Percentiles rank a stretch among this genome's conserved stretches.
Evolutionary conservation across 2,797 vertebrate species (phyloP).

Genomic region (Hozukius guyotensis): DNA sequence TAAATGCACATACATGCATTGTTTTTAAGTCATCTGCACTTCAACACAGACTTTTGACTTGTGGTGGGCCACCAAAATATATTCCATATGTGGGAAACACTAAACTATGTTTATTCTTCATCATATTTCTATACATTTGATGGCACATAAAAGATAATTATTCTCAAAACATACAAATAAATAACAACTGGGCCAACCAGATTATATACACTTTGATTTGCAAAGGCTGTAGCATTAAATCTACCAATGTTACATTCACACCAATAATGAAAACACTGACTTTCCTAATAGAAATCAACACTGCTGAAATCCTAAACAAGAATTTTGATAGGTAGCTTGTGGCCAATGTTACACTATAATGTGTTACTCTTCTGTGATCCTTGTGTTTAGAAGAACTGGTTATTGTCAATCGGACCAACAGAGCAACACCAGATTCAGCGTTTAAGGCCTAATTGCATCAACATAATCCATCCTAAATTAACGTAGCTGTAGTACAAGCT

Average conservation of each 20-base stretch:
- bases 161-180: slow-evolving; percentile 34
- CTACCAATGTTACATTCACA: slow-evolving; percentile 43
- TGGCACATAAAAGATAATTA: slow-evolving; percentile 43
- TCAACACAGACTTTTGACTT: neutral
- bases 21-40: neutral
- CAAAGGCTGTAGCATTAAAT: slow-evolving; percentile 33
- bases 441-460: slow-evolving; percentile 43
- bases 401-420: slow-evolving; percentile 34
- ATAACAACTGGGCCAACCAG: slow-evolving; percentile 1
- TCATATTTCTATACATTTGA: slow-evolving; percentile 23
- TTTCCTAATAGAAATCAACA: neutral
- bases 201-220: slow-evolving; percentile 18
- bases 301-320: neutral
- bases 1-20: neutral
- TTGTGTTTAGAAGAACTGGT: neutral
- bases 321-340: slow-evolving; percentile 14
- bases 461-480: slow-evolving; percentile 17
- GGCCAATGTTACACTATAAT: neutral
- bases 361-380: neutral
- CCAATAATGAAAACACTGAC: slow-evolving; percentile 10
- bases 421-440: slow-evolving; percentile 57
- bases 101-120: neutral
- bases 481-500: slow-evolving; percentile 29
- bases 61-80: slow-evolving; percentile 13
- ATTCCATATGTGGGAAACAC: slow-evolving; percentile 11